Conservation (phyloP, 2,113 vertebrate genomes). For the Dicentrarchus labrax region DNA sequence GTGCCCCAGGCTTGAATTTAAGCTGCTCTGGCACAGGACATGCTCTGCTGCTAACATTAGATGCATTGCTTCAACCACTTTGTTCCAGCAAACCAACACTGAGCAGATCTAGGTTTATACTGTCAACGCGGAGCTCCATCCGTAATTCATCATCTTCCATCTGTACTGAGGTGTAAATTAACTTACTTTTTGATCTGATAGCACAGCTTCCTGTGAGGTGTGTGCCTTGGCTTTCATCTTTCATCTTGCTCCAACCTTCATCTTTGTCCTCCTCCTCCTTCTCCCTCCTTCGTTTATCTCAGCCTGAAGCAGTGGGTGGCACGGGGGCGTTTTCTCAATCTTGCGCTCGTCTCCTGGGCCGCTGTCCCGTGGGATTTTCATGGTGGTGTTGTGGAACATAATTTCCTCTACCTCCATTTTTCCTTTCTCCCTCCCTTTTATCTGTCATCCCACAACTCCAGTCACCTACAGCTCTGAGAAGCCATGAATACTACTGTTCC, state of each 20-base stretch:
- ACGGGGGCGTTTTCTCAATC: slow-evolving; percentile 46
- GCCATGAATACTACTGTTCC: slow-evolving; percentile 34
- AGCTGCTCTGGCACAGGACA: slow-evolving; percentile 53
- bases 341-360: slow-evolving; percentile 3
- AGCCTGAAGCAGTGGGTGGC: slow-evolving; percentile 53
- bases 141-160: slow-evolving; percentile 43
- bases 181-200: slow-evolving; percentile 35
- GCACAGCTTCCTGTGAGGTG: slow-evolving; percentile 34
- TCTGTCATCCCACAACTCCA: slow-evolving; percentile 5
- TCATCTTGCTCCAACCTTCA: slow-evolving; percentile 52
- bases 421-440: neutral
- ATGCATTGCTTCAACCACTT: slow-evolving; percentile 32
- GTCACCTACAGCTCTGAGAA: slow-evolving; percentile 44
- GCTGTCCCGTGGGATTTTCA: slow-evolving; percentile 24
- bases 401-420: slow-evolving; percentile 21
- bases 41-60: slow-evolving; percentile 51
- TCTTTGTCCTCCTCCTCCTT: slow-evolving; percentile 47
- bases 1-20: slow-evolving; percentile 55
- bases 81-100: slow-evolving; percentile 31
- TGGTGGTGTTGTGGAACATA: slow-evolving; percentile 10
- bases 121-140: slow-evolving; percentile 14
- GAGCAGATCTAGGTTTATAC: neutral
- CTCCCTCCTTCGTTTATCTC: slow-evolving; percentile 49
- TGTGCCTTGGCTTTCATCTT: slow-evolving; percentile 39
- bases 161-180: slow-evolving; percentile 53